Evolutionary conservation across 2,888 invertebrate genomes (phyloP).

Genomic region (Coelinius sp.): DNA sequence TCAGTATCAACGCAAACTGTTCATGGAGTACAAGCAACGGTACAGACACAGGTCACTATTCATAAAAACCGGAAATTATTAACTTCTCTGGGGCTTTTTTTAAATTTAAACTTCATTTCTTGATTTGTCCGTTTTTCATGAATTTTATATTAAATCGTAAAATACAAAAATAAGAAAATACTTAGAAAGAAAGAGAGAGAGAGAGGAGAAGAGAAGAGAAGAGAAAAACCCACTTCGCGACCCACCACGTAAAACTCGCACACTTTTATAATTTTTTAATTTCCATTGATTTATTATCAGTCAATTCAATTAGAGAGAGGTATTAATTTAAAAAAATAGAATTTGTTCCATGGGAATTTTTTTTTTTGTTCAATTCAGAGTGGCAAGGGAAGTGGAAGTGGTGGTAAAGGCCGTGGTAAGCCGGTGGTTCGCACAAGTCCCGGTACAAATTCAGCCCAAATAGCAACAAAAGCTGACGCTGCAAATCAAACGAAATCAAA

Average conservation of each 20-base stretch:
- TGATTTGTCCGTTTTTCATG: neutral
- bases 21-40: conserved; percentile 69
- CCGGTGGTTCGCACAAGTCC: conserved; percentile 78
- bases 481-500: conserved; percentile 77
- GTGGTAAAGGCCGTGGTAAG: conserved; percentile 80
- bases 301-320: conserved; percentile 17
- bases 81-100: neutral
- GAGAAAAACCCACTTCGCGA: neutral
- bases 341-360: conserved; percentile 40
- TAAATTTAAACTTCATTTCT: neutral
- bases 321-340: conserved; percentile 33
- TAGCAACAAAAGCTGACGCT: conserved; percentile 79
- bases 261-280: neutral
- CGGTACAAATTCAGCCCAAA: conserved; percentile 74
- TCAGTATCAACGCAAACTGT: conserved; percentile 89
- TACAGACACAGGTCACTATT: conserved; percentile 65
- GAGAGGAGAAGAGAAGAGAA: neutral
- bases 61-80: conserved; percentile 11
- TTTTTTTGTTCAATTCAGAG: conserved; percentile 59
- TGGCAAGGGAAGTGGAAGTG: conserved; percentile 67
- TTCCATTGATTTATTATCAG: neutral
- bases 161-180: neutral
- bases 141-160: neutral
- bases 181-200: no score
- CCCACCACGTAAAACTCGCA: neutral